Conservation (phyloP, 2,888 invertebrate species). For the Cryptus viduatorius region DNA sequence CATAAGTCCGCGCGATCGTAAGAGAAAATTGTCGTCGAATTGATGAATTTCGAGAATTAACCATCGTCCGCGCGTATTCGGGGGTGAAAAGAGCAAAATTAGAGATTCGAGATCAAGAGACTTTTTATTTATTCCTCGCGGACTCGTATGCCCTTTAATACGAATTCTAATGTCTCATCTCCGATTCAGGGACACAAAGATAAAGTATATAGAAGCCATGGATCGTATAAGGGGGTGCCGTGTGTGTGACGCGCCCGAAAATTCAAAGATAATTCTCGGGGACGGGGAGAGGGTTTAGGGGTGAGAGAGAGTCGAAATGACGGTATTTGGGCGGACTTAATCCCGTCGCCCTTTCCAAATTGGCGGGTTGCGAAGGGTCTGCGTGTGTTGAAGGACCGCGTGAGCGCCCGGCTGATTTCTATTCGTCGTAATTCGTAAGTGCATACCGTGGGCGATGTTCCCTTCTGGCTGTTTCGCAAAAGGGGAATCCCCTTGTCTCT, state of each 20-base stretch:
- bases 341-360: conserved; percentile 79
- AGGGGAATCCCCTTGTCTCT: conserved; percentile 27
- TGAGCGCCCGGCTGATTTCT: conserved; percentile 67
- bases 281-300: not conserved
- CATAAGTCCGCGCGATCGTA: conserved; percentile 22
- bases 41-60: conserved; percentile 30
- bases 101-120: conserved; percentile 48
- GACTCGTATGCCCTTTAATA: conserved; percentile 40
- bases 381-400: conserved; percentile 24
- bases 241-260: conserved; percentile 43
- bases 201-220: conserved; percentile 4
- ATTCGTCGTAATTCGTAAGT: conserved; percentile 81
- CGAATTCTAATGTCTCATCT: conserved; percentile 32
- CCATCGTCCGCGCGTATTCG: not conserved
- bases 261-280: conserved; percentile 62
- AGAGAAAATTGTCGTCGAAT: conserved; percentile 31
- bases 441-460: conserved; percentile 68
- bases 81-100: conserved; percentile 26
- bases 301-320: conserved; percentile 73
- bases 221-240: not conserved
- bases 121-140: conserved; percentile 27
- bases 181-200: conserved; percentile 9
- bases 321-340: conserved; percentile 79
- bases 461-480: conserved; percentile 8
- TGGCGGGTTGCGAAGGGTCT: conserved; percentile 73